Evolutionary conservation across 2,797 vertebrate species (phyloP).

Genomic region (Ciconia nigra): DNA sequence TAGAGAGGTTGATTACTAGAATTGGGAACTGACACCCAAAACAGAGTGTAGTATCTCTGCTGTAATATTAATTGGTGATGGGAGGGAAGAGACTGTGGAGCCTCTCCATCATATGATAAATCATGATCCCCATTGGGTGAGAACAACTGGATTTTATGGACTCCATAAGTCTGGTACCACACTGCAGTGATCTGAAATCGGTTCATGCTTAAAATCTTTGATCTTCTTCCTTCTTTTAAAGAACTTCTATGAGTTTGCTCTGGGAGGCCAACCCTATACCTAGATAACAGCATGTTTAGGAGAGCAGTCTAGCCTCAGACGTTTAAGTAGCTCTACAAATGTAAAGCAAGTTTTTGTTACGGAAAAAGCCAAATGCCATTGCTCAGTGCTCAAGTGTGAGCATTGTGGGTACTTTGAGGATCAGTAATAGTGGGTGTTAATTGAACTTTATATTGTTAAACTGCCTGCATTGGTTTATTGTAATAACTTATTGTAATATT

Average conservation of each 20-base stretch:
- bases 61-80: not conserved
- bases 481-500: not conserved
- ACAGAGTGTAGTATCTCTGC: not conserved
- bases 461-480: not conserved
- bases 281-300: not conserved
- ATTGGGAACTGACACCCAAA: not conserved
- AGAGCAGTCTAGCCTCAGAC: not conserved
- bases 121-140: not conserved
- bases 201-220: not conserved
- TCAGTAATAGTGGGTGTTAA: not conserved
- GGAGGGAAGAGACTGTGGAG: not conserved
- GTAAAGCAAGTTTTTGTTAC: not conserved
- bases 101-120: not conserved
- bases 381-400: not conserved
- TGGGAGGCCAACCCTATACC: not conserved
- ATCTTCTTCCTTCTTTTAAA: not conserved
- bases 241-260: not conserved
- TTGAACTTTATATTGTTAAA: not conserved
- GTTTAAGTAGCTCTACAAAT: not conserved
- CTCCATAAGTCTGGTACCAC: accelerated
- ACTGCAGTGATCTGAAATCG: not conserved
- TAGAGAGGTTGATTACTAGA: not conserved
- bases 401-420: not conserved
- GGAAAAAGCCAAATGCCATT: not conserved
- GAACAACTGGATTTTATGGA: not conserved